Evolutionary conservation across 2,888 invertebrate species (phyloP), one percentile per base, ranked within the genome.

Genomic region (Orchesellides sinensis): DNA sequence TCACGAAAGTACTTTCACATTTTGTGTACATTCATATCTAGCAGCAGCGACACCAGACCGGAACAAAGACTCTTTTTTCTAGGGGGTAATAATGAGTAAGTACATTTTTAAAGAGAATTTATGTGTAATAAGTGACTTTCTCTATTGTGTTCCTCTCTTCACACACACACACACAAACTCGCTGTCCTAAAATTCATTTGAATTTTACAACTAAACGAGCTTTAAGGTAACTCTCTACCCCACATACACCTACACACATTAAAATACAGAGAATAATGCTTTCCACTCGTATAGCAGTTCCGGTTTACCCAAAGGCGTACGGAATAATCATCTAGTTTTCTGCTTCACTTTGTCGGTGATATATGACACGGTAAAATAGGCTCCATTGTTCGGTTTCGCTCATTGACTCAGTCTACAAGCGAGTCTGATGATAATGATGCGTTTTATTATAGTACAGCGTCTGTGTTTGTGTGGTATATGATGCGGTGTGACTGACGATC

Each of bases 291-390:
- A 14, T 23, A 12, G 23, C n/a, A 21, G 17, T 49, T 54, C n/a
- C n/a, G n/a, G 25, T 54, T 54, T 54, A 29, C 32, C 14, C 29
- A 29, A 8, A 29, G 17, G 29, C 3, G 25, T 8, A 1, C 25
- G 14, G 56, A 25, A 56, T 56, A 40, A 40, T n/a, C 59, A 27
- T 59, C 59, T 29, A 59, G n/a, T 59, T 59, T 59, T 59, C 59
- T 59, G 32, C n/a, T 59, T 59, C 29, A 29, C 59, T 59, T 59
- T 59, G 59, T 59, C 17, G 14, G 59, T 59, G 59, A 59, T 59
- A 59, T 59, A 59, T 59, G 59, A 17, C 27, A 29, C 59, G 3
- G 25, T n/a, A 29, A 40, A 40, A 40, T 40, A 40, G 40, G 32
- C 32, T 25, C 21, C 52, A 29, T 59, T 59, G 29, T 17, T 59